Conservation (phyloP, 2,888 invertebrate genomes). For the Myopa testacea region DNA sequence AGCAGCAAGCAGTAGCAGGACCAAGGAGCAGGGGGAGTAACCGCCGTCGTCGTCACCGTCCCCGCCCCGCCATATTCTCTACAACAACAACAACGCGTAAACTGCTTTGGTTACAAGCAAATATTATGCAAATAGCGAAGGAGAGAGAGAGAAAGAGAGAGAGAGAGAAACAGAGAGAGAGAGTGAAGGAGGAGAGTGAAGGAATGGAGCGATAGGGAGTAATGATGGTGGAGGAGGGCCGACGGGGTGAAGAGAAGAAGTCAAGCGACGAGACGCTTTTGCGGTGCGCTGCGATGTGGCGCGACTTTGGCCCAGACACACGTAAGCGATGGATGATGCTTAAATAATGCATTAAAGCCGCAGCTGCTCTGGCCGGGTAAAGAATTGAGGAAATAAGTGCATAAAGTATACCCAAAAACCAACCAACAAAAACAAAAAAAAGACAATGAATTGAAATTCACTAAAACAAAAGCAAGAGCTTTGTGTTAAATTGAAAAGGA, state of each 20-base stretch:
- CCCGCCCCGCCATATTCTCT: too few relatives aligned
- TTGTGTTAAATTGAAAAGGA: constrained; percentile 7
- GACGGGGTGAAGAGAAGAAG: background rate
- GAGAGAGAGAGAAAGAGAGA: background rate
- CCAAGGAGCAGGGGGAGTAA: too few relatives aligned
- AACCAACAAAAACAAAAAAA: background rate
- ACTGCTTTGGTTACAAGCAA: background rate
- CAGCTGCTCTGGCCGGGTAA: background rate
- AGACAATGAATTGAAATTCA: background rate
- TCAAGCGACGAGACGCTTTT: background rate
- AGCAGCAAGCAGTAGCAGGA: too few relatives aligned
- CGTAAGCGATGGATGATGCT: constrained; percentile 10
- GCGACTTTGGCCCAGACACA: constrained; percentile 18
- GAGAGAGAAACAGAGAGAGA: background rate
- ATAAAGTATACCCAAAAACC: background rate
- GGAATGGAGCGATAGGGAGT: too few relatives aligned
- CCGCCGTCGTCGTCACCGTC: too few relatives aligned
- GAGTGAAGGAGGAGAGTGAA: too few relatives aligned
- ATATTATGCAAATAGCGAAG: background rate
- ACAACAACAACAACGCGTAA: too few relatives aligned
- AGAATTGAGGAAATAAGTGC: background rate
- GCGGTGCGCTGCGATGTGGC: constrained; percentile 8
- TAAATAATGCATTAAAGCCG: constrained; percentile 30
- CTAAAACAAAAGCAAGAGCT: constrained; percentile 1
- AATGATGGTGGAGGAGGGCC: background rate